Base-by-base conservation (phyloP, 2,113 vertebrate genomes). In the Petrocephalus zakoni region DNA sequence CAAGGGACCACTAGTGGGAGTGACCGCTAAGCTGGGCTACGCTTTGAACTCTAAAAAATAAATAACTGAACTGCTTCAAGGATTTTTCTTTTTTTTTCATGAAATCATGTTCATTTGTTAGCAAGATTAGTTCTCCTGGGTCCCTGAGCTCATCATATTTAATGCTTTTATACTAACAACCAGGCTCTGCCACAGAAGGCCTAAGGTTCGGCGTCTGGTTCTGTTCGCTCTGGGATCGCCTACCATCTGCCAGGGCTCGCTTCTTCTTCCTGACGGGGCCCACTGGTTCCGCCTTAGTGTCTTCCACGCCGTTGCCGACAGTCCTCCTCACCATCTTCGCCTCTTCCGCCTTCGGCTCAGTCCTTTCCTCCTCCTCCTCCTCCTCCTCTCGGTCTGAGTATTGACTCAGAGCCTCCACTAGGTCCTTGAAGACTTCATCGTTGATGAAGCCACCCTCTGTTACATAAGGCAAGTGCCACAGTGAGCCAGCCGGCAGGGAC, bases 361-460 rank as follows among this genome's bases (percentile, higher is more conserved):
- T 34, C n/a, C 25, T 25, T 55, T 55, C 84, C 0, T 89, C 89
- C 52, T 90, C 86, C 37, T 94, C 96, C 42, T 96, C 96, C 25
- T 97, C 97, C 7, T 97, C 98, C 1, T 98, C 98, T 2, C 97
- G 96, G 0, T 99, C 98, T 0, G 97, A 97, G 89, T 99, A 97
- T 82, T 97, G 97, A 89, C 96, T 98, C 91, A 99, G 92, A 81
- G 98, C 98, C 0, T 98, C 97, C 88, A 99, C 97, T 10, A 99
- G 94, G 94, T 99, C 98, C 93, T 98, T 96, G 91, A 99, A 99
- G 89, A 98, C 96, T 78, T 97, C 96, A 8, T 99, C 98, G 0
- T 96, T 98, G 93, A 99, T 99, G 87, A 99, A 96, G 19, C 98
- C 97, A 0, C 98, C 97, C 49, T 97, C 97, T 88, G 92, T 75